Base-by-base conservation (phyloP, 2,113 vertebrate species). In the Nannospalax galili region DNA sequence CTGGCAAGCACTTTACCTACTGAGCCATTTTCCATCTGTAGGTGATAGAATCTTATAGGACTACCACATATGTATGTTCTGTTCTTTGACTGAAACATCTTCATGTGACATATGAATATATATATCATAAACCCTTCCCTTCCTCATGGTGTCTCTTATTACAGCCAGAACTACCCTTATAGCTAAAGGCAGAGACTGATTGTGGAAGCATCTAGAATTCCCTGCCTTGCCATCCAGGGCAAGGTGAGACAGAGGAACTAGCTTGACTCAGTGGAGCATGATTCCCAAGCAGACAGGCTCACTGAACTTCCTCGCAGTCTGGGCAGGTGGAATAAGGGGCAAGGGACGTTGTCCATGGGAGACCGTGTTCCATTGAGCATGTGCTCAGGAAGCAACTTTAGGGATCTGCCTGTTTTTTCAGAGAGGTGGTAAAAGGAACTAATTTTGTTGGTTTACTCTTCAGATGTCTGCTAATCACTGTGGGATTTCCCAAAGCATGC, bases 361-460 rank as follows among this genome's bases (percentile, higher is more conserved):
- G 16, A 24, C 37, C 28, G 65, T 6, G 37, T 75, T 85, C 32
- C 48, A 64, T 19, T 30, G 20, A 37, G 2, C 35, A 52, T 40
- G 74, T 58, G 67, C 16, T 67, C 75, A 26, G 77, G 75, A 92
- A 85, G 26, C 20, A 52, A 52, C 3, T 70, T 58, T 78, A 78
- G 48, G 40, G 52, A 32, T 69, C 28, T 10, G 56, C 42, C 16
- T 70, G 22, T 73, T 87, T 28, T 74, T 95, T 69, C 65, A 75
- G 78, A 74, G 48, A 81, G n/a, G 74, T 16, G 26, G 45, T 52
- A 87, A 85, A 92, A 64, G 52, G 42, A 67, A 60, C 30, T 65
- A 3, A 45, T 79, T 91, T 78, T 64, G 78, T 67, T 87, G 89
- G 70, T 58, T 96, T 32, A 72, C 20, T 93, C 65, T 82, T 80